phyloP scores from a whole-genome alignment of 2,797 vertebrate species.

The Chaetodon trifasciatus region DNA sequence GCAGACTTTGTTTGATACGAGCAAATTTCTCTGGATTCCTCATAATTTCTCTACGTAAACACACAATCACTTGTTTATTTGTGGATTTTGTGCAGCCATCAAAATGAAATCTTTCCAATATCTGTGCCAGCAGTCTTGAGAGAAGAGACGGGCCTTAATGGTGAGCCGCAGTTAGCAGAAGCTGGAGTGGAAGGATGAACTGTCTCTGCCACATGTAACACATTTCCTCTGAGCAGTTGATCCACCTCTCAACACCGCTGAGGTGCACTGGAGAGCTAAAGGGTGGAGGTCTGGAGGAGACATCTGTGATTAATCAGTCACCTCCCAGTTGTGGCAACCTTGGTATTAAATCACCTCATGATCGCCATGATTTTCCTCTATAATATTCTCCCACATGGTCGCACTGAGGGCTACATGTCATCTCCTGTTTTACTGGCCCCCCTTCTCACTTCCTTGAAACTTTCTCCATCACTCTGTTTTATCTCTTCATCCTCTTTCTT shows the following conservation, averaged over 20 bases:
- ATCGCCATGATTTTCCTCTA: slow-evolving; percentile 21
- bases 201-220: slow-evolving; percentile 38
- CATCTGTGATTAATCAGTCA: slow-evolving; percentile 73
- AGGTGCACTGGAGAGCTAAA: slow-evolving; percentile 20
- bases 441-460: slow-evolving; percentile 19
- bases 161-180: background rate
- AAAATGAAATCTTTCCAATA: background rate
- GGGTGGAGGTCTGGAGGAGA: slow-evolving; percentile 39
- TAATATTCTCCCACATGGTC: slow-evolving; percentile 23
- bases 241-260: slow-evolving; percentile 48
- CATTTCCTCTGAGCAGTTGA: slow-evolving; percentile 31
- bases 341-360: slow-evolving; percentile 38
- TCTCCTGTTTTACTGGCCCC: slow-evolving; percentile 32
- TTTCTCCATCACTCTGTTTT: background rate
- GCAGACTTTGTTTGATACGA: background rate
- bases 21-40: background rate
- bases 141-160: background rate
- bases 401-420: slow-evolving; percentile 17
- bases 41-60: background rate
- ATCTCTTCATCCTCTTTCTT: background rate
- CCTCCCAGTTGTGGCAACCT: slow-evolving; percentile 45
- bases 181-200: slow-evolving; percentile 1
- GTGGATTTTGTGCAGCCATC: background rate
- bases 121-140: slow-evolving; percentile 1
- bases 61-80: slow-evolving; percentile 4